Evolutionary conservation across 2,888 invertebrate genomes (phyloP), one percentile per base, ranked within the genome.

Genomic region (Callinectes sapidus): DNA sequence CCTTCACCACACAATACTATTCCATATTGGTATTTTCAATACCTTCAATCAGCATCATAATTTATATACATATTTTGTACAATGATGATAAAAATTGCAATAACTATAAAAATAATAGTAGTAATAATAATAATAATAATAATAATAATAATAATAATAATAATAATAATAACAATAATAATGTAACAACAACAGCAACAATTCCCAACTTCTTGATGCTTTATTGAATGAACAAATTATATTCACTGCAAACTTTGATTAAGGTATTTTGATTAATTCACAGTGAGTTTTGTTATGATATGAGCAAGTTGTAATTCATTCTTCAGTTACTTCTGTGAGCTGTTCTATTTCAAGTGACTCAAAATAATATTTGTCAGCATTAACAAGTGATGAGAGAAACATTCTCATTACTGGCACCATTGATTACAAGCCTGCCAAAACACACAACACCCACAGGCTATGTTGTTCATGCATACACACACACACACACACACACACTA

Each of bases 121-220:
- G 16, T 85, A 32, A 85, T 85, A 85, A 48, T 5, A 35, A 32
- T 61, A 61, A 61, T 61, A 61, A 71, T 71, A 28, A n/a, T 71
- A 28, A 39, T 39, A 42, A 87, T 16, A 42, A 87, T 39, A 39
- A 39, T 86, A 23, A 86, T 35, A 86, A 35, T 23, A 87, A 87
- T 87, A 39, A 87, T 87, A 87, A 87, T 54, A 87, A 48, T 87
- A 87, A 54, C 54, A n/a, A 54, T 87, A 87, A 87, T 54, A 87
- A 39, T 10, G 42, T 23, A 48, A 48, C 3, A 48, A 48, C 48
- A 48, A 48, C 48, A 48, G 48, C 48, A 48, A 48, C 48, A 5
- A 48, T 5, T 61, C 39, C 18, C 10, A 86, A 87, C 71, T 87
- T 28, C n/a, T 23, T 18, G 35, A 23, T n/a, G 28, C n/a, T 54